Evolutionary conservation across 2,113 vertebrate species (phyloP).

Genomic region (Mixornis gularis): DNA sequence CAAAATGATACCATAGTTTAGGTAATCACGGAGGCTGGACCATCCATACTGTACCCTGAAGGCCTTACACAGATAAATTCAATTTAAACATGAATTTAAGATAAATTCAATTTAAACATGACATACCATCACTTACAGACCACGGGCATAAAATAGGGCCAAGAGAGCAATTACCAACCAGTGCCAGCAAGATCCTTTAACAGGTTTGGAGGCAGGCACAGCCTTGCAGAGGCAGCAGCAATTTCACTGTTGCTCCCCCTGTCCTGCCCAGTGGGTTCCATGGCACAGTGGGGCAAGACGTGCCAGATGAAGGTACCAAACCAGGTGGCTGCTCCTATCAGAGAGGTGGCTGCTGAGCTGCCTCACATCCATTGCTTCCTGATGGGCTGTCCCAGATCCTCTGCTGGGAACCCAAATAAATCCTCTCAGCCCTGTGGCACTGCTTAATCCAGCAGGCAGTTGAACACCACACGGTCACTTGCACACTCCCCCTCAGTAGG

Average conservation of each 20-base stretch:
- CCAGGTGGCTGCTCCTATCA: rapidly evolving
- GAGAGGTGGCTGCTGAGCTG: not conserved
- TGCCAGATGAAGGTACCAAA: not conserved
- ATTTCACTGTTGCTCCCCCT: not conserved
- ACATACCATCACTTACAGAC: not conserved
- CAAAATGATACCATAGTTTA: not conserved
- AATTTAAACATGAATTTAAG: not conserved
- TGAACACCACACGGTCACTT: not conserved
- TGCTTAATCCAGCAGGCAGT: not conserved
- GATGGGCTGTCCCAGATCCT: not conserved
- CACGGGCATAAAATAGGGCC: rapidly evolving
- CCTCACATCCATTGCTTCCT: not conserved
- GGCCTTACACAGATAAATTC: too few species aligned
- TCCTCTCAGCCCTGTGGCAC: not conserved
- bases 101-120: not conserved
- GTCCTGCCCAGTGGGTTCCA: not conserved
- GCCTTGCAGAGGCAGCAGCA: not conserved
- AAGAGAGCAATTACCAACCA: not conserved
- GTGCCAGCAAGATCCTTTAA: not conserved
- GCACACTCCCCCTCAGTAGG: not conserved
- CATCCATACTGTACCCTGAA: not conserved
- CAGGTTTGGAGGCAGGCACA: not conserved
- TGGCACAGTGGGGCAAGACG: rapidly evolving
- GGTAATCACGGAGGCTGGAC: not conserved
- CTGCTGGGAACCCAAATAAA: not conserved